Evolutionary conservation across 2,888 invertebrate species (phyloP), one percentile per base, ranked within the genome.

Genomic region (Lithophane semibrunnea): DNA sequence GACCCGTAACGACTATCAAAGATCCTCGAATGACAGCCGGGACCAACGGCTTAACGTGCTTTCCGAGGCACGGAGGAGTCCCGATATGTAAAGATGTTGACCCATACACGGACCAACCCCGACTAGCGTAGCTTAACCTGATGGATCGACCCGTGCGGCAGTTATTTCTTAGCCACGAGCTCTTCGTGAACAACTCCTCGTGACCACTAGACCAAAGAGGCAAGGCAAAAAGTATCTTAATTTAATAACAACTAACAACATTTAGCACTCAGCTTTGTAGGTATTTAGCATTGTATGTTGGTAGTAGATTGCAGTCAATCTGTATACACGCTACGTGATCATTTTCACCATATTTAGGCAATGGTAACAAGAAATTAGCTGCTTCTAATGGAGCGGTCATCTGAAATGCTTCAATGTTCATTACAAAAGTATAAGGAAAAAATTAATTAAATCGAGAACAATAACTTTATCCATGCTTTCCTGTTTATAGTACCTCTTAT

Each of bases 381-480:
- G 84, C 87, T 60, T 79, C 66, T 79, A 75, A 70, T 73, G 68
- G 63, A 72, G 71, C 12, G 61, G 47, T 73, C 54, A 73, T 84
- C 87, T 84, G 79, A 75, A 86, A 86, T 73, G 72, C 73, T 81
- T 80, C 61, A 83, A 86, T 66, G 44, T 75, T 72, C 47, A 85
- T 61, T 73, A 85, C 72, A 83, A 79, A 78, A 71, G 66, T 75
- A 68, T 56, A 49, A 77, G 44, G 80, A 79, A 78, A 74, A 73
- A 65, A 29, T 13, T 13, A 64, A 67, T 71, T 42, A 66, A 74
- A 85, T 77, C 12, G 67, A 79, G 68, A 80, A 76, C 47, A 76
- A 68, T 80, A 72, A 77, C 64, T 61, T 63, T 58, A 85, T 70
- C 73, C 88, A 84, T 88, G 89, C 88, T 75, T 75, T 73, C 69